Base-by-base conservation (phyloP, 2,888 invertebrate genomes). In the Drosophila borborema region DNA sequence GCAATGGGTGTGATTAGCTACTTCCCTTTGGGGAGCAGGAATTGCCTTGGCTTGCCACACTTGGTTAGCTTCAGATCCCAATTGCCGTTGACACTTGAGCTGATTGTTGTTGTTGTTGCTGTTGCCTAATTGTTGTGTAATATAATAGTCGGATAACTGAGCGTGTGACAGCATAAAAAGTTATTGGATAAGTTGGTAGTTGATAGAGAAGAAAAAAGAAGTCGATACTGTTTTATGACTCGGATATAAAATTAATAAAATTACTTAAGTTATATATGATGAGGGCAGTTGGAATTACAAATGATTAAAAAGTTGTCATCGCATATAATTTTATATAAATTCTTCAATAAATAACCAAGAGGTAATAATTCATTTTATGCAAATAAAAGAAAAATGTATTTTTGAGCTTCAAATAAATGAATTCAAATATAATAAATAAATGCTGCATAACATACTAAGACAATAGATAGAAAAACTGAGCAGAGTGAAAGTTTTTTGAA, bases 1-100 rank as follows among this genome's bases (percentile, higher is more conserved):
- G 89, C 74, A 84, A 81, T 71, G 85, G 81, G 71, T 72, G 89
- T 89, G 81, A 77, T 86, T 88, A 86, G 81, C 77, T 73, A 77
- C 81, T 86, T 89, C 83, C 90, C 82, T 68, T 69, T 71, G 74
- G 55, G 56, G 53, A 51, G 20, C 64, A 69, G 70, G 68, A 64
- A 71, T 73, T 64, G 72, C 61, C 66, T 71, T 71, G 34, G 28
- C 28, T 28, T 80, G 18, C 38, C 59, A 74, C 69, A 75, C 58
- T 71, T 83, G 82, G 80, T 72, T 77, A 64, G 70, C 53, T 73
- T 56, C 40, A 20, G 53, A 61, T 64, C 66, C 63, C 77, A 80
- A 72, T 70, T 80, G 58, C 68, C 64, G 77, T 80, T 86, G 82
- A 88, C 88, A 88, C 74, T 72, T 74, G 70, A 77, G 46, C 59